Evolutionary conservation across 1,140 invertebrate species (phyloP), one percentile per base, ranked within the genome.

Genomic region (Cardiocondyla obscurior): DNA sequence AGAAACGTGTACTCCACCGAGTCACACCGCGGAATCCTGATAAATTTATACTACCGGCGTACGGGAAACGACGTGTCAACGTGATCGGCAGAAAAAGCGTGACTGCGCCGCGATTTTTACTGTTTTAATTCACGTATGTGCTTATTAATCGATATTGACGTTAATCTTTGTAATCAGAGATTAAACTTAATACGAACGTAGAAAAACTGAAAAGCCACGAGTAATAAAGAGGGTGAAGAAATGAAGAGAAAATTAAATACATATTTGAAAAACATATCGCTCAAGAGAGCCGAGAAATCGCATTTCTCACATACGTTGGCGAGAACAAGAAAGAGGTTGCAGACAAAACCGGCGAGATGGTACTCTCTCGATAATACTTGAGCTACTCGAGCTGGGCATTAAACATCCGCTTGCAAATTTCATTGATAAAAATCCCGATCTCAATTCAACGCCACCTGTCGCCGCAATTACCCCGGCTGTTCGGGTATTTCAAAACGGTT

Each of bases 401-500:
- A 76, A 76, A 36, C 44, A 22, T 64, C 57, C 30, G 30, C 58
- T 79, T 69, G 62, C 33, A 67, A 79, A 79, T 69, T 79, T 69
- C 60, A 44, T 19, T 28, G 6, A 77, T 77, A 67, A 77, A 67
- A 77, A 33, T 67, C 33, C 62, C 12, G 33, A 64, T 79, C 36
- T 67, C 36, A 36, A 51, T 79, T 19, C 46, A 69, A 46, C 49
- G 19, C 46, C 74, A 79, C 74, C 74, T 79, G 74, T 69, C 46
- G 16, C 36, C 69, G 46, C 49, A 79, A 79, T 79, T 79, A 79
- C 22, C 74, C 74, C 49, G 62, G 46, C 58, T 64, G 58, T 39
- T 67, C 74, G 22, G 22, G 51, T 79, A 79, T 79, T 79, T 79
- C 74, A 79, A 67, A 79, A 69, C 74, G 33, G n/a, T 33, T 79